These are phyloP conservation scores for Drosophila lacteicornis DNA, from an alignment of 1,140 invertebrate species.

Conservation along the genomic window DNA sequence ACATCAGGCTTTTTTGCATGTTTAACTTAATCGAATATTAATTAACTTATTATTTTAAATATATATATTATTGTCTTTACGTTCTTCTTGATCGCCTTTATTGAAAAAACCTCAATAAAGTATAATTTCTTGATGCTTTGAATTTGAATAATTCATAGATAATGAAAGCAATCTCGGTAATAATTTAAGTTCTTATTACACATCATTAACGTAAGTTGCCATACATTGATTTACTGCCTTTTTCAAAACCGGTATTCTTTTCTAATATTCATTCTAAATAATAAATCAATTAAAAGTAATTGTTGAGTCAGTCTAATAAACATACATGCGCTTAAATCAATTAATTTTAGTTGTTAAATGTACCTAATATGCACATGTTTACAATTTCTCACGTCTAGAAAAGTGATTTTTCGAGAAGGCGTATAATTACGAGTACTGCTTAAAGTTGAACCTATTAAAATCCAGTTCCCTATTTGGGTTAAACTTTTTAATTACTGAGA, in stretches of 20 bases:
- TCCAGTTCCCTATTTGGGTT: not conserved
- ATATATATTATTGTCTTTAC: not conserved
- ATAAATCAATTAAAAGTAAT: conserved; percentile 1
- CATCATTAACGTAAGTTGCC: conserved; percentile 7
- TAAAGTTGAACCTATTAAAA: not conserved
- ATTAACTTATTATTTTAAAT: not conserved
- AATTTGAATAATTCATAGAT: too few species aligned
- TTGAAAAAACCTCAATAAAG: not conserved
- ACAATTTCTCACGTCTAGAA: conserved; percentile 3
- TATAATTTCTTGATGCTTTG: not conserved
- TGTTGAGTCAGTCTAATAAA: not conserved
- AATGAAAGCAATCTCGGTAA: not conserved
- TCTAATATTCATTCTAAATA: conserved; percentile 2
- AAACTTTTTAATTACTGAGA: not conserved
- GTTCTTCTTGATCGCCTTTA: too few species aligned
- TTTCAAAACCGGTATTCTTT: not conserved
- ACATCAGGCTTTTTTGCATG: not conserved
- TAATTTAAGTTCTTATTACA: conserved; percentile 4
- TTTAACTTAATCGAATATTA: not conserved
- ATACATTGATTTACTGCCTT: not conserved
- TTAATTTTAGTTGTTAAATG: conserved; percentile 1
- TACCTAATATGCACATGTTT: conserved; percentile 4
- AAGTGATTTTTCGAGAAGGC: not conserved
- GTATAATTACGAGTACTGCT: not conserved
- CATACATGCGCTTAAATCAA: not conserved